Percentiles rank a stretch among this genome's conserved stretches.
phyloP scores from a whole-genome alignment of 2,113 vertebrate species.

The Callopanchax toddi region DNA sequence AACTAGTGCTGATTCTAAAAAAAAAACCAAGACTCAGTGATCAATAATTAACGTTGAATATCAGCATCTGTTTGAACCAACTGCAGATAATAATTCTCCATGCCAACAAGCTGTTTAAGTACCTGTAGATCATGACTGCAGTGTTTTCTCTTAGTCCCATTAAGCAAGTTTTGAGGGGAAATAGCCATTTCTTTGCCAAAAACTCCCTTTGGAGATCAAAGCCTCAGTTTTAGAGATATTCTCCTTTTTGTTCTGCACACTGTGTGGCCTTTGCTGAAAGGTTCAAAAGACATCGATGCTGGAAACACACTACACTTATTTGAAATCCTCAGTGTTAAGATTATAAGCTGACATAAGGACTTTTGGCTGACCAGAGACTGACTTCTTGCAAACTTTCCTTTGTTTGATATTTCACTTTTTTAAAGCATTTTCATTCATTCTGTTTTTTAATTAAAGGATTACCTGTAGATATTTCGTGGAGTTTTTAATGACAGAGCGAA shows the following conservation, averaged over 20 bases:
- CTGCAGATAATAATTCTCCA: conserved; percentile 15
- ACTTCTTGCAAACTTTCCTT: conserved; percentile 41
- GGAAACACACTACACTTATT: conserved; percentile 49
- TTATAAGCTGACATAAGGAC: conserved; percentile 51
- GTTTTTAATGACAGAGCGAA: conserved; percentile 31
- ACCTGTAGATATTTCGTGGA: conserved; percentile 44
- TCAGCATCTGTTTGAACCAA: conserved; percentile 20
- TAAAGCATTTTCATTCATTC: conserved; percentile 11
- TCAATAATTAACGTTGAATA: conserved; percentile 52
- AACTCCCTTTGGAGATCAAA: conserved; percentile 54
- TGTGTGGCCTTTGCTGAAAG: conserved; percentile 58
- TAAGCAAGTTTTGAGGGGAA: conserved; percentile 46
- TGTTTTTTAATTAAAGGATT: conserved; percentile 33
- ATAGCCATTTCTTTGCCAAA: conserved; percentile 51
- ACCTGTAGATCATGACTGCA: conserved; percentile 14
- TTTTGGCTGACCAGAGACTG: conserved; percentile 53
- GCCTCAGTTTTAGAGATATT: conserved; percentile 43
- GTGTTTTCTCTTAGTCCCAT: conserved; percentile 28
- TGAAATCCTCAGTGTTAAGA: conserved; percentile 23
- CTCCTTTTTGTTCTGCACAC: conserved; percentile 39
- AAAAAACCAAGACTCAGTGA: conserved; percentile 24
- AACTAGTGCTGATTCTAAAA: conserved; percentile 7
- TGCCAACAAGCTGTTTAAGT: conserved; percentile 27
- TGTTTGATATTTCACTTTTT: conserved; percentile 39
- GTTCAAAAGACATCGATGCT: conserved; percentile 50